Conservation (phyloP, 1,140 invertebrate species). For the Drosophila pectinifera region DNA sequence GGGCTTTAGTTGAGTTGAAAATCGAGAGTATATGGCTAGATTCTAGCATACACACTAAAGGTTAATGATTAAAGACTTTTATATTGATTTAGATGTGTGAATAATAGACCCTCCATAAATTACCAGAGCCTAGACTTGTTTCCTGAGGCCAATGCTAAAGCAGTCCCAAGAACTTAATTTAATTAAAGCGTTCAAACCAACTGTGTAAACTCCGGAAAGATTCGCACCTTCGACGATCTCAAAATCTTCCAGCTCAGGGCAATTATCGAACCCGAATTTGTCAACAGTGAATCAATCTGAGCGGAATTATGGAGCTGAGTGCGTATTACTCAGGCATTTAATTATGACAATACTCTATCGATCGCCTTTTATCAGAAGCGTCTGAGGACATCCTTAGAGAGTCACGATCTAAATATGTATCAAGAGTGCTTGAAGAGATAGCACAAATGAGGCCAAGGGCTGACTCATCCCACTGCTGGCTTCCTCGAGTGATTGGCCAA, state of each 20-base stretch:
- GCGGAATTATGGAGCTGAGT: background rate
- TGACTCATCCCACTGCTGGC: background rate
- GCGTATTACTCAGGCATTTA: background rate
- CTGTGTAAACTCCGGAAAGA: background rate
- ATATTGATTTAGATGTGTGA: background rate
- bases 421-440: background rate
- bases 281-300: constrained; percentile 15
- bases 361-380: background rate
- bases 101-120: background rate
- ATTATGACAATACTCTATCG: too few relatives aligned
- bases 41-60: background rate
- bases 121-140: background rate
- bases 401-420: background rate
- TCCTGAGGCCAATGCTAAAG: too few relatives aligned
- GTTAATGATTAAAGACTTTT: background rate
- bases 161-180: background rate
- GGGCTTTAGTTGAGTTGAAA: too few relatives aligned
- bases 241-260: background rate
- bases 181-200: constrained; percentile 1
- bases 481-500: background rate
- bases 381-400: background rate
- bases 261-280: constrained; percentile 1
- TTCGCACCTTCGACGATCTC: background rate
- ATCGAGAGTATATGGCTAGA: background rate
- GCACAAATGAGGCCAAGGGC: background rate